Evolutionary conservation across 2,888 invertebrate species (phyloP), one percentile per base, ranked within the genome.

Genomic region (Capitulum mitella): DNA sequence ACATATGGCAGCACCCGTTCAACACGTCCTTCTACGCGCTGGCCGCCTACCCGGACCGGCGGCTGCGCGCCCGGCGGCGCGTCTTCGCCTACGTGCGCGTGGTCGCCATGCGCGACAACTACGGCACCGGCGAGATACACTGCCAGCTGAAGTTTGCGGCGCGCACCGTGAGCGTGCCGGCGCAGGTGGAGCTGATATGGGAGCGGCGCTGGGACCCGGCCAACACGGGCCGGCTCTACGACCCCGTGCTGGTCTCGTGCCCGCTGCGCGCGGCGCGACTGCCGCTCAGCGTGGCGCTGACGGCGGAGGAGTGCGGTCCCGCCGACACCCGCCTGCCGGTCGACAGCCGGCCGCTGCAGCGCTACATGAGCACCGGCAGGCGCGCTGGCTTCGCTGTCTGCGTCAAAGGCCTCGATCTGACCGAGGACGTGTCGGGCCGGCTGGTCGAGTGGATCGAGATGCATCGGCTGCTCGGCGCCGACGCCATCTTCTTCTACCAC

Each of bases 371-470:
- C 70, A 26, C 26, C 8, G 26, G 26, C 26, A 22, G 70, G 26
- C 37, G 40, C 26, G 8, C 19, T 26, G 70, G 37, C 12, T 37
- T 70, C 37, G 91, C 90, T 22, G 86, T 92, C 74, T 92, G 92
- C 83, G 91, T 92, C 2, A 92, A 92, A 85, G 92, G 92, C 78
- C 85, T 92, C 85, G 88, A 89, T 82, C 92, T 91, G 82, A 84
- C 87, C 77, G 87, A 87, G 81, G 91, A 92, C 83, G 88, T 91
- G 77, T 89, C 91, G 8, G 86, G 86, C 43, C 87, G 87, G 78
- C 84, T 93, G 77, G 85, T 92, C 3, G 91, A 92, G 84, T 93
- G 93, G 91, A 87, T 93, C 80, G 91, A 92, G 85, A 87, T 89
- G 0, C 89, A 91, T 83, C 88, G 87, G 82, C 86, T 92, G 81